Conservation (phyloP, 2,888 invertebrate species). For the Amphipoea oculea region DNA sequence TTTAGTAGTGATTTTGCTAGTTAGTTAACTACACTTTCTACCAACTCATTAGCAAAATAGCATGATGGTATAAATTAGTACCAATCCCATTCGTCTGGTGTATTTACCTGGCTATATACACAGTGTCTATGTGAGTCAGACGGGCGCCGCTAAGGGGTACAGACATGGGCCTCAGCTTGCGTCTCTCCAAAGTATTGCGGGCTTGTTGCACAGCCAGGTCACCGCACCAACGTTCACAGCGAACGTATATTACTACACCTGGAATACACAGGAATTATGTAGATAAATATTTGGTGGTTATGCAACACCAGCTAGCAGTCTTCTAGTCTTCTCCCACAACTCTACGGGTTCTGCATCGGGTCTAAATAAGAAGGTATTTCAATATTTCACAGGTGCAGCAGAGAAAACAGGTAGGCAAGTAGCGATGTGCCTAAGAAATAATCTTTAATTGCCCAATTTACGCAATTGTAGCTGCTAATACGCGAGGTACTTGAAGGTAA, state of each 20-base stretch:
- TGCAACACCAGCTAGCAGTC: not conserved
- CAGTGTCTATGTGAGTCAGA: conserved; percentile 90
- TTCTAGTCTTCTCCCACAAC: not conserved
- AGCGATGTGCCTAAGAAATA: not conserved
- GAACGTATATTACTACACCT: conserved; percentile 89
- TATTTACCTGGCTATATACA: conserved; percentile 90
- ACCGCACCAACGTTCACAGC: conserved; percentile 88
- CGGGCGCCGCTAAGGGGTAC: conserved; percentile 79
- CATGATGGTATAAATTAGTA: not conserved
- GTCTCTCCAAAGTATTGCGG: conserved; percentile 79
- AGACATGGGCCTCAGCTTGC: conserved; percentile 79
- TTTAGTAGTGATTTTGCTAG: no score
- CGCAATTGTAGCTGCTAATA: no score
- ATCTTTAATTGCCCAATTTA: no score
- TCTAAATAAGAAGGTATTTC: not conserved
- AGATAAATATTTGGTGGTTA: not conserved
- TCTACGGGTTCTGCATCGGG: no score
- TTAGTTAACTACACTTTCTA: not conserved
- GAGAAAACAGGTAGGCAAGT: not conserved
- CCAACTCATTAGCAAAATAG: not conserved
- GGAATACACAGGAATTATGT: conserved; percentile 31
- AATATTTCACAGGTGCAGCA: not conserved
- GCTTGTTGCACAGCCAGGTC: conserved; percentile 87
- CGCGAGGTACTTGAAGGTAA: not conserved
- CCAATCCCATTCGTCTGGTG: not conserved